Base-by-base conservation (phyloP, 2,888 invertebrate species). In the Callosobruchus maculatus region DNA sequence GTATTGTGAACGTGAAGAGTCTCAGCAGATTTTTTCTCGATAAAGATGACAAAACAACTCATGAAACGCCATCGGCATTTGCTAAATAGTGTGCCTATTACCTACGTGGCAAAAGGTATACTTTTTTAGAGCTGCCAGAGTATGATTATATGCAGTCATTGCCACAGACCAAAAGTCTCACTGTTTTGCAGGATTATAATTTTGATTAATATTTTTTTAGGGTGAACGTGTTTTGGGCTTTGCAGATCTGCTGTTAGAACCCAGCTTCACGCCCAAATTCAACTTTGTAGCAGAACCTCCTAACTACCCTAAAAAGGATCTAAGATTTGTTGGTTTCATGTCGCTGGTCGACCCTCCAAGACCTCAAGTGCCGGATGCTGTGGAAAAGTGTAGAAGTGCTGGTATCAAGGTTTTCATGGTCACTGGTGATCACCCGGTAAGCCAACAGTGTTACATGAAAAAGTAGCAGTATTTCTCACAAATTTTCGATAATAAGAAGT, bases 371-470 rank as follows among this genome's bases (percentile, higher is more conserved):
- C 89, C 90, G 0, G 91, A 92, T 76, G 94, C 94, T 3, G 91
- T 92, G 21, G 81, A 84, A n/a, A 89, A 92, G 71, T 94, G 94
- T 77, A 90, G 94, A 67, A 90, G 90, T 31, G 95, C 95, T 1
- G 95, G 95, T 7, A 95, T 96, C 75, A 93, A 94, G 73, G 92
- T 93, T 9, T 91, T 94, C 82, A 94, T 94, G 94, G 93, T 94
- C 3, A 94, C 94, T 0, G 94, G 94, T 13, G 95, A 95, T 86
- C 95, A 95, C 86, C 95, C 95, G 0, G 92, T 93, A 78, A 81
- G 79, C 78, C 30, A 31, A 13, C n/a, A 30, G 21, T n/a, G 18
- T 69, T 66, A 22, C 22, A 66, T 22, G 3, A 26, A 26, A 26
- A 20, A n/a, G n/a, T n/a, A n/a, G n/a, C n/a, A n/a, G n/a, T n/a